A percentile compares a stretch with the other conserved stretches of the same genome.
Evolutionary conservation across 30 jellyfish, hydroid and myxozoan species (phyloP).

Genomic region (Aurelia aurita complex sp. Pacific): DNA sequence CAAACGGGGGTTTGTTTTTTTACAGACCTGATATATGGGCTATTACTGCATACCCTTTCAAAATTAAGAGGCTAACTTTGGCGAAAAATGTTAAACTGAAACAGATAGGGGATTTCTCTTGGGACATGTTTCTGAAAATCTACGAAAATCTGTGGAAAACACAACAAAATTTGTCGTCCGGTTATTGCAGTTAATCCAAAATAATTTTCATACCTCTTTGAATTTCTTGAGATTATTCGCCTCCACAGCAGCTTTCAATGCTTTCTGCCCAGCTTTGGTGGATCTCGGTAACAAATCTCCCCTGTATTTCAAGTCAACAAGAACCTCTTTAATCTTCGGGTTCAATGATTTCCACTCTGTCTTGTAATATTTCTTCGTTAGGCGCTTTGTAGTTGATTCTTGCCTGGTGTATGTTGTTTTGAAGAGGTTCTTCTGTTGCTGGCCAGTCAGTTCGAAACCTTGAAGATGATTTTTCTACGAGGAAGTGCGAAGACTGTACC

Average conservation of each 20-base stretch:
- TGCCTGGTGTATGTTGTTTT: constrained; percentile 54
- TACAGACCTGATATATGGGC: too few relatives aligned
- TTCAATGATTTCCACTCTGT: constrained; percentile 49
- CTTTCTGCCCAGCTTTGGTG: constrained; percentile 46
- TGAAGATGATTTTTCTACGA: constrained; percentile 53
- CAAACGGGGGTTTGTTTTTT: too few relatives aligned
- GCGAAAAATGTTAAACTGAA: too few relatives aligned
- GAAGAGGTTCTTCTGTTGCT: constrained; percentile 60
- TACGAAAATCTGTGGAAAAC: too few relatives aligned
- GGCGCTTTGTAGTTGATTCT: constrained; percentile 66
- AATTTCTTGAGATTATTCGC: constrained; percentile 45
- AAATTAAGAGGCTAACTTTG: too few relatives aligned
- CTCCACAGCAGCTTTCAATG: constrained; percentile 57
- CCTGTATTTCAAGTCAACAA: constrained; percentile 66
- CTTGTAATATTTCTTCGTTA: constrained; percentile 50
- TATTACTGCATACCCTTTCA: too few relatives aligned
- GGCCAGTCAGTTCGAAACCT: constrained; percentile 50
- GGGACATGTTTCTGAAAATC: too few relatives aligned
- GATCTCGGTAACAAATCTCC: constrained; percentile 65
- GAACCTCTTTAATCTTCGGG: constrained; percentile 64
- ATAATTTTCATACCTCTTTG: constrained; percentile 24
- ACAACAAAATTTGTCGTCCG: too few relatives aligned
- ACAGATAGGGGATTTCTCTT: too few relatives aligned
- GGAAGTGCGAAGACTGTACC: too few relatives aligned
- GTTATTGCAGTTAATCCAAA: neutral